phyloP scores from a whole-genome alignment of 1,140 invertebrate genomes.

The Cepaea nemoralis region DNA sequence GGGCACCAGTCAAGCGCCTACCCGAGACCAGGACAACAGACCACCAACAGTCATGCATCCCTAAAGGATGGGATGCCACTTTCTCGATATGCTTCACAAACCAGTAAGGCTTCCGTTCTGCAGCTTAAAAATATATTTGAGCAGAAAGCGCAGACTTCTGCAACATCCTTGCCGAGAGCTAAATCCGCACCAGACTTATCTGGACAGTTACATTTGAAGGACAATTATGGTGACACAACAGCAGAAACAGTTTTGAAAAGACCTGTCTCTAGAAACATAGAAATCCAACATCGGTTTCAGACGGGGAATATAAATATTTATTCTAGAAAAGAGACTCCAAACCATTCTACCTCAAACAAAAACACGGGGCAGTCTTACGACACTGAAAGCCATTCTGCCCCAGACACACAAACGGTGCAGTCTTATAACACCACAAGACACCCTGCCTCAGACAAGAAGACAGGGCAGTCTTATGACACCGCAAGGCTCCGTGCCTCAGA shows the following conservation, averaged over 20 bases:
- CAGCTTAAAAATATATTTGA: constrained; percentile 41
- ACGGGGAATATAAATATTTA: neutral
- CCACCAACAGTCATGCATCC: neutral
- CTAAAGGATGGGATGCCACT: neutral
- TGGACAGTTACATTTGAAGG: neutral
- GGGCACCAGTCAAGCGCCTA: too few relatives aligned
- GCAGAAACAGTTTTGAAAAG: constrained; percentile 18
- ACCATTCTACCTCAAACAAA: neutral
- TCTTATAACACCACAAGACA: too few relatives aligned
- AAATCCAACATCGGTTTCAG: constrained; percentile 45
- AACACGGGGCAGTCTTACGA: too few relatives aligned
- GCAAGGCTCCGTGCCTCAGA: too few relatives aligned
- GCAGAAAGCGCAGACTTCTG: neutral
- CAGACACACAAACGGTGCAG: too few relatives aligned
- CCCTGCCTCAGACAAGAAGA: too few relatives aligned
- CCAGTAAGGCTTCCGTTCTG: neutral
- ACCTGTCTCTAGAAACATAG: constrained; percentile 54
- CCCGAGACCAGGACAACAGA: neutral
- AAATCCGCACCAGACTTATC: constrained; percentile 58
- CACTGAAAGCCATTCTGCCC: too few relatives aligned
- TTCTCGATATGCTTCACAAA: neutral
- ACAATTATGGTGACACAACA: neutral
- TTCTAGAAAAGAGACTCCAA: neutral
- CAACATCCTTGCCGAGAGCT: constrained; percentile 38
- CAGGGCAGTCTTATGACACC: too few relatives aligned